phyloP scores from a whole-genome alignment of 53 echinoderm and acorn worm genomes.

The Crossaster papposus region DNA sequence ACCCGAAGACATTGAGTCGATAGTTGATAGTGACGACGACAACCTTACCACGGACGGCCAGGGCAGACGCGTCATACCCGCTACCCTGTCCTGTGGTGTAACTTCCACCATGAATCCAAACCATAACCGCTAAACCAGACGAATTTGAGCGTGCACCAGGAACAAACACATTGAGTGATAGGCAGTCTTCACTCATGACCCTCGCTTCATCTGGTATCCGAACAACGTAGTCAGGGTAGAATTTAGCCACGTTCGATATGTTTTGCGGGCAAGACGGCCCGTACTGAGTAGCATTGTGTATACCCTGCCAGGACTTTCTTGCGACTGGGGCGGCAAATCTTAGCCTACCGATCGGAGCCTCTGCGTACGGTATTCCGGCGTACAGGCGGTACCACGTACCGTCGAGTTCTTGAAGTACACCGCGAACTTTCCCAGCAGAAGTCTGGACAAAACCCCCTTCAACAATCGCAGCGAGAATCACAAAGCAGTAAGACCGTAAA shows the following conservation, averaged over 20 bases:
- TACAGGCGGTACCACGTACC: neutral
- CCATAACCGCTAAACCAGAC: slow-evolving; percentile 18
- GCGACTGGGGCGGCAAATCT: slow-evolving; percentile 73
- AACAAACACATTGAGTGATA: slow-evolving; percentile 77
- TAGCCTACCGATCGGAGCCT: slow-evolving; percentile 63
- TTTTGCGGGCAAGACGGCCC: slow-evolving; percentile 82
- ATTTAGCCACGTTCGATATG: slow-evolving; percentile 7
- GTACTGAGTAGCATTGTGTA: slow-evolving; percentile 66
- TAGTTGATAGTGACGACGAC: slow-evolving; percentile 39
- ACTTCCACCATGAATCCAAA: slow-evolving; percentile 28
- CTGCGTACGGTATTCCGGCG: slow-evolving; percentile 76
- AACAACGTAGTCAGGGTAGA: slow-evolving; percentile 14
- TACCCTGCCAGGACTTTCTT: slow-evolving; percentile 47
- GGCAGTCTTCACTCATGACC: slow-evolving; percentile 73
- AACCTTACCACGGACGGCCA: slow-evolving; percentile 11
- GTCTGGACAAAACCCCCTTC: slow-evolving; percentile 1
- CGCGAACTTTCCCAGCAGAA: slow-evolving; percentile 4
- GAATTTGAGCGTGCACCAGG: slow-evolving; percentile 47
- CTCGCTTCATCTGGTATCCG: slow-evolving; percentile 31
- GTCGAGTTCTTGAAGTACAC: slow-evolving; percentile 1
- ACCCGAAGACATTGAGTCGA: slow-evolving; percentile 32
- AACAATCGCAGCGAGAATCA: neutral
- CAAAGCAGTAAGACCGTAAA: neutral
- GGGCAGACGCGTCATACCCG: slow-evolving; percentile 14
- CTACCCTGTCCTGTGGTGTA: slow-evolving; percentile 15